Conservation (phyloP, 2,888 invertebrate species). For the Dichetophora obliterata region DNA sequence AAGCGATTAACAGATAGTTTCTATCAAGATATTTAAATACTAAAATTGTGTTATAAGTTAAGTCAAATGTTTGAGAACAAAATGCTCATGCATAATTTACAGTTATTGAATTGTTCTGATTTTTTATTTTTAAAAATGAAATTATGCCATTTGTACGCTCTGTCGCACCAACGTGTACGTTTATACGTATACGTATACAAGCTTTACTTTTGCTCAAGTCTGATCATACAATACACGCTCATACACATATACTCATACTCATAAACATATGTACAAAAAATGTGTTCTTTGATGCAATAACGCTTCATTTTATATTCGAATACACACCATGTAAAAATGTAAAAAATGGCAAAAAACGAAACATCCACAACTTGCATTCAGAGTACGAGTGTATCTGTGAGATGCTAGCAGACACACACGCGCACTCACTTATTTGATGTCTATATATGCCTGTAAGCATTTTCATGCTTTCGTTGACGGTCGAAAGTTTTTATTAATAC, state of each 20-base stretch:
- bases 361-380: background rate
- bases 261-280: background rate
- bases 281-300: slow-evolving; percentile 38
- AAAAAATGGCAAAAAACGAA: slow-evolving; percentile 37
- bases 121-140: background rate
- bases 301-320: slow-evolving; percentile 46
- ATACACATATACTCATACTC: background rate
- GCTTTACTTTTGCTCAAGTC: background rate
- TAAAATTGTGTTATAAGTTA: no score
- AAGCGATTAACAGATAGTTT: no score
- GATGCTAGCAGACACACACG: slow-evolving; percentile 14
- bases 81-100: no score
- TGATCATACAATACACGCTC: background rate
- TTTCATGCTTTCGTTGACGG: slow-evolving; percentile 16
- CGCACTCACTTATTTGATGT: slow-evolving; percentile 6
- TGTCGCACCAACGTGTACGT: background rate
- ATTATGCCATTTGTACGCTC: slow-evolving; percentile 5
- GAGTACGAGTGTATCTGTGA: background rate
- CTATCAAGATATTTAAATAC: no score
- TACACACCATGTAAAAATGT: slow-evolving; percentile 35
- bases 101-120: no score
- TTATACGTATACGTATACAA: background rate
- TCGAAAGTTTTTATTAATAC: background rate
- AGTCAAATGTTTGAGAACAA: no score
- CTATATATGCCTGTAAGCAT: slow-evolving; percentile 18